Evolutionary conservation across 2,888 invertebrate genomes (phyloP).

Genomic region (Anagyrus pseudococci): DNA sequence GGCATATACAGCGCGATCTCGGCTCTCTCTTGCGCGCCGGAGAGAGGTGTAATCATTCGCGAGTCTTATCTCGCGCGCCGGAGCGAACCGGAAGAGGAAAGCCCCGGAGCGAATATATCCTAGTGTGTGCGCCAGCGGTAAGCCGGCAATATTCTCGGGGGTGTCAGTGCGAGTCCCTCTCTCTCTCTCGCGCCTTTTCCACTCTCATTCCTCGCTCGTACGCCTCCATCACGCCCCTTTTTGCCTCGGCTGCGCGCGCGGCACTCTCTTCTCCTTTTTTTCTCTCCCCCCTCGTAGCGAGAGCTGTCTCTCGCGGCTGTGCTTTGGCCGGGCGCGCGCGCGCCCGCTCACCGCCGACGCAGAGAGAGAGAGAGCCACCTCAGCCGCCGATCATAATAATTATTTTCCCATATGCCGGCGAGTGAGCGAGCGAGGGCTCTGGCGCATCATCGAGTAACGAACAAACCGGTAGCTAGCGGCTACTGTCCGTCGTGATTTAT

Average conservation of each 20-base stretch:
- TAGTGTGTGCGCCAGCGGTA: slow-evolving; percentile 12
- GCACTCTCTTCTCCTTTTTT: not conserved
- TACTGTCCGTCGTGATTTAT: slow-evolving; percentile 54
- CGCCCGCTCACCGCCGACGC: slow-evolving; percentile 18
- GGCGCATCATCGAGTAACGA: slow-evolving; percentile 41
- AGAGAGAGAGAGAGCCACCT: not conserved
- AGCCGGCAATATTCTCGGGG: slow-evolving; percentile 41
- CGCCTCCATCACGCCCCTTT: not conserved
- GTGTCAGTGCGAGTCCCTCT: slow-evolving; percentile 39
- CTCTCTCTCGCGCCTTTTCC: slow-evolving; percentile 26
- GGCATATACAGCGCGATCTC: too few species aligned
- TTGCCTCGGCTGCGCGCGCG: too few species aligned
- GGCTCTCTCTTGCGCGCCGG: too few species aligned
- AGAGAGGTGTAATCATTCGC: slow-evolving; percentile 35
- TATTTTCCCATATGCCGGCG: slow-evolving; percentile 53
- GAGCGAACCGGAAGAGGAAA: slow-evolving; percentile 45
- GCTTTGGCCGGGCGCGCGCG: slow-evolving; percentile 12
- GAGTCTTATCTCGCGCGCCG: slow-evolving; percentile 41
- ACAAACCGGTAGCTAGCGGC: slow-evolving; percentile 50
- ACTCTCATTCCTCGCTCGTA: slow-evolving; percentile 16
- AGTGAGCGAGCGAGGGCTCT: slow-evolving; percentile 12
- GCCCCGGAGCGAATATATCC: slow-evolving; percentile 43
- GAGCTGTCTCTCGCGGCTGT: not conserved
- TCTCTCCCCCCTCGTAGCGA: too few species aligned
- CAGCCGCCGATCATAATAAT: slow-evolving; percentile 53